Conservation (phyloP, 2,113 vertebrate genomes). For the Ictalurus furcatus region DNA sequence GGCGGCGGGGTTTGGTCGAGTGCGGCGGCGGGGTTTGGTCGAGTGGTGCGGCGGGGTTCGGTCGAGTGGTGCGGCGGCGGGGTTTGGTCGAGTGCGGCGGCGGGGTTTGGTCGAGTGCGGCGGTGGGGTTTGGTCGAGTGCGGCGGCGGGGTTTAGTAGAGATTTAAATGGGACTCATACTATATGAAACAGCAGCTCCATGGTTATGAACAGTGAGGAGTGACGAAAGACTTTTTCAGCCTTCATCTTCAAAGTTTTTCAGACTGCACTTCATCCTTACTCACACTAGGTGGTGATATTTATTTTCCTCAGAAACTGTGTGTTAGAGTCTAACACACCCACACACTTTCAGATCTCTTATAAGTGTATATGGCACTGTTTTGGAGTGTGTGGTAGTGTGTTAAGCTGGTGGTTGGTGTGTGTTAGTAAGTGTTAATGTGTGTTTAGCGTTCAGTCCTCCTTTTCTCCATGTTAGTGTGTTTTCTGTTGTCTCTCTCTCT, state of each 20-base stretch:
- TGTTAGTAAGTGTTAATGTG: no score
- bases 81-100: no score
- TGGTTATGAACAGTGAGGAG: not conserved
- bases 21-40: no score
- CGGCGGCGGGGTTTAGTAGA: not conserved
- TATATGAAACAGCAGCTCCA: not conserved
- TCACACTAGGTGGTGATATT: conserved; percentile 15
- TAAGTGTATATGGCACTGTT: not conserved
- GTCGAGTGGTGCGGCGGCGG: no score
- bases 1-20: no score
- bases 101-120: no score
- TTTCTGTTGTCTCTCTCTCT: not conserved
- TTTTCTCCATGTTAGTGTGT: no score
- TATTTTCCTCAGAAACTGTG: not conserved
- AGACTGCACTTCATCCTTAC: not conserved
- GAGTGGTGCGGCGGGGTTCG: not conserved
- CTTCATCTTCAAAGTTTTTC: not conserved
- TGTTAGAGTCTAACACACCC: not conserved
- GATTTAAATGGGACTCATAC: not conserved
- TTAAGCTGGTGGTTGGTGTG: no score
- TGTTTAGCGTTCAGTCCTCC: no score
- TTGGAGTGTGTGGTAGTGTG: no score
- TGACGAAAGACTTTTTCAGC: not conserved
- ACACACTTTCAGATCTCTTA: not conserved
- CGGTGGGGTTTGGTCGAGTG: not conserved